These are phyloP conservation scores for Musca vetustissima DNA, from an alignment of 1,140 invertebrate species.

Conservation along the genomic window DNA sequence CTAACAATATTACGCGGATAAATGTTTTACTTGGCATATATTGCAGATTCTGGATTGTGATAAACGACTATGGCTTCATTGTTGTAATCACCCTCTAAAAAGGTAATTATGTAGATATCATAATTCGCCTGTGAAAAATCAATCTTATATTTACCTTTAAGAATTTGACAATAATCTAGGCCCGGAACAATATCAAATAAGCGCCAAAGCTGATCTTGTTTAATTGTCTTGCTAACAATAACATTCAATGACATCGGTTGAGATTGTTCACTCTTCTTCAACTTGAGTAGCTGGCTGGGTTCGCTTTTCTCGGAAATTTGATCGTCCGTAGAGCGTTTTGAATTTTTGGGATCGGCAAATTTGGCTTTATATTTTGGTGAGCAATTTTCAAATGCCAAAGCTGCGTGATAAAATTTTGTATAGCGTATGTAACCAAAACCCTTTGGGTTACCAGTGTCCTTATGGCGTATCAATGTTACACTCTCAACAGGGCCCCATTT, in stretches of 20 bases:
- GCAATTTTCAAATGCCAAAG: constrained; percentile 86
- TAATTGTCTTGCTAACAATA: constrained; percentile 69
- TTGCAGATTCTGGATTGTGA: constrained; percentile 72
- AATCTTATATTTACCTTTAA: constrained; percentile 42
- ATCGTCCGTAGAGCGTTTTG: constrained; percentile 27
- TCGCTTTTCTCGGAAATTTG: constrained; percentile 40
- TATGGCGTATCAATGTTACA: constrained; percentile 79
- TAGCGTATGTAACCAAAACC: constrained; percentile 92
- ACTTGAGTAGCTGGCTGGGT: constrained; percentile 48
- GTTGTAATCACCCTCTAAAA: constrained; percentile 45
- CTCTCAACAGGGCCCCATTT: constrained; percentile 84
- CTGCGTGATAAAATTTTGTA: constrained; percentile 80
- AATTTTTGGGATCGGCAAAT: constrained; percentile 72
- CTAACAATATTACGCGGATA: no score
- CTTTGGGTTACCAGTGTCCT: constrained; percentile 79
- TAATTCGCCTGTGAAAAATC: background rate
- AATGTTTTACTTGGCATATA: constrained; percentile 62
- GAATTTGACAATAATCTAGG: constrained; percentile 54
- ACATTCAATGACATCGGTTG: constrained; percentile 64
- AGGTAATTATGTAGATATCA: no score
- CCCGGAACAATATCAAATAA: constrained; percentile 82
- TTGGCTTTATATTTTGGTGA: constrained; percentile 85
- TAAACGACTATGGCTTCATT: constrained; percentile 68
- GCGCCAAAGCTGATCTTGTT: constrained; percentile 79
- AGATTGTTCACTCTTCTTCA: constrained; percentile 44